phyloP scores from a whole-genome alignment of 2,113 vertebrate species.

The Prinia subflava region DNA sequence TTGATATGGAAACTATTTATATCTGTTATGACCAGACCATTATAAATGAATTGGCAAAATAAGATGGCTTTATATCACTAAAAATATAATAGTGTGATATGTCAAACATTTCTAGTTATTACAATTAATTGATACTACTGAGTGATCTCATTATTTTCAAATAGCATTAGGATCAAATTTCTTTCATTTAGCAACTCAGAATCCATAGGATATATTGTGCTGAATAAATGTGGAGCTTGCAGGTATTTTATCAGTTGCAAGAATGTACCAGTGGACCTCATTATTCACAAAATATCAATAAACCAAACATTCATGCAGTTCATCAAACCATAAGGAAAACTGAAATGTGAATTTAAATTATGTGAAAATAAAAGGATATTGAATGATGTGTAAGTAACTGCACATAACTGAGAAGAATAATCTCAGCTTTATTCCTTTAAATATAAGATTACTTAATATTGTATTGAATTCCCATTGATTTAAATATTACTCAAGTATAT shows the following conservation, averaged over 20 bases:
- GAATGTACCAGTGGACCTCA: neutral
- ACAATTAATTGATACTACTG: neutral
- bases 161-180: neutral
- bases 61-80: neutral
- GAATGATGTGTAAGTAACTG: neutral
- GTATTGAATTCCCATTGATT: neutral
- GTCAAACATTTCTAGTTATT: neutral
- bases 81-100: neutral
- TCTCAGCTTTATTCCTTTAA: neutral
- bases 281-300: constrained; percentile 10
- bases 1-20: neutral
- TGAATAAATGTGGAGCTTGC: neutral
- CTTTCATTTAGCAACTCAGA: neutral
- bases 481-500: neutral
- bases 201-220: neutral
- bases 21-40: neutral
- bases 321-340: neutral
- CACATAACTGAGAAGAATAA: neutral
- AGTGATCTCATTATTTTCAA: neutral
- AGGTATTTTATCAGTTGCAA: neutral
- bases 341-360: neutral
- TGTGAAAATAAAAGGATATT: neutral
- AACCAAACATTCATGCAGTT: neutral
- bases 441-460: neutral
- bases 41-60: neutral